Base-by-base conservation (phyloP, 2,797 vertebrate species). In the Neoniphon sammara region DNA sequence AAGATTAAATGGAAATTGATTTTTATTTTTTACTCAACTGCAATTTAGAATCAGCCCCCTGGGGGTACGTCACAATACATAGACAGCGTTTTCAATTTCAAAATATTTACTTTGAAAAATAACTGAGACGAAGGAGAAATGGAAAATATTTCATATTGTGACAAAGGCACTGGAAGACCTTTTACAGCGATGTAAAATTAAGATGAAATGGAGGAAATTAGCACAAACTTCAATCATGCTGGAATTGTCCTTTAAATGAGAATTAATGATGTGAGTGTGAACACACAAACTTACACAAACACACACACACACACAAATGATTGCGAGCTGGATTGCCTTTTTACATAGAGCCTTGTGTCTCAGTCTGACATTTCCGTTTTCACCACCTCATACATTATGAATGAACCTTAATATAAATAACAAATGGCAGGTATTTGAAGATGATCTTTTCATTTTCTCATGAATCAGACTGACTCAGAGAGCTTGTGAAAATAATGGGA, bases 331-430 rank as follows among this genome's bases (percentile, higher is more conserved):
- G 31, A 57, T 87, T 88, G 79, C 75, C 76, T 74, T 81, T 84
- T 76, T 47, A 81, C 52, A 44, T 75, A 49, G 65, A 79, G 59
- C 31, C 74, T 67, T 69, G 71, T 70, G 82, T 84, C 81, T 77
- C 73, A 34, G 61, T 59, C 73, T 91, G 91, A 88, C 89, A 91
- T 90, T 93, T 91, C 84, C 71, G 75, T 90, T 92, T 93, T 86
- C 83, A 87, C 88, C 80, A 80, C 73, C 78, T 90, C 73, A 87
- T 92, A 78, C 86, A 91, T 93, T 88, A 88, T 90, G 76, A 90
- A 93, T 90, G 75, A 81, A 75, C 75, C 72, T 70, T 56, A 85
- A 85, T 85, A 87, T 89, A 90, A 92, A 91, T 86, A 92, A 83
- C 85, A 86, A 79, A 88, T 82, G 80, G 89, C 86, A 86, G 85